phyloP scores from a whole-genome alignment of 2,113 vertebrate species.

The Etia nguti region DNA sequence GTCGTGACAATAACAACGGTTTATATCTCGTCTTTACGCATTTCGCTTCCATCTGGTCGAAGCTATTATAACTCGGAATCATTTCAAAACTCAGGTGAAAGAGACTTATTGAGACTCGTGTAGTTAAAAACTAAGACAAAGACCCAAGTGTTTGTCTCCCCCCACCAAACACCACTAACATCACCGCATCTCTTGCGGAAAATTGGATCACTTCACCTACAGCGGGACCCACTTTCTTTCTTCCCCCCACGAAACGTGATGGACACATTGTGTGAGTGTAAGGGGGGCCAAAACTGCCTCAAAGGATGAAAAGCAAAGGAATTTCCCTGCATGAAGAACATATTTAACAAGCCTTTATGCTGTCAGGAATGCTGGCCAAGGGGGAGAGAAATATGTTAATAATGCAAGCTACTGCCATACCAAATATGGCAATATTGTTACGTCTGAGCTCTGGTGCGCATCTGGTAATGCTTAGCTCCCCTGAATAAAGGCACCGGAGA shows the following conservation, averaged over 20 bases:
- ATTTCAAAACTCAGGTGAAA: slow-evolving; percentile 51
- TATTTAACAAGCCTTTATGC: slow-evolving; percentile 95
- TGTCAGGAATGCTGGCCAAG: slow-evolving; percentile 94
- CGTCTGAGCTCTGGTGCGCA: slow-evolving; percentile 91
- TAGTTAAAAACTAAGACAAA: slow-evolving; percentile 7
- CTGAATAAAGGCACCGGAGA: slow-evolving; percentile 78
- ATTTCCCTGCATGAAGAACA: slow-evolving; percentile 92
- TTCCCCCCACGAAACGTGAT: slow-evolving; percentile 70
- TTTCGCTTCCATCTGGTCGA: slow-evolving; percentile 4
- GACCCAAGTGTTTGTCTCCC: slow-evolving; percentile 38
- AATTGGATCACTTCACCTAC: slow-evolving; percentile 71
- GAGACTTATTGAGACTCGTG: slow-evolving; percentile 69
- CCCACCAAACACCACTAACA: slow-evolving; percentile 40
- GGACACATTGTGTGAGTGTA: slow-evolving; percentile 83
- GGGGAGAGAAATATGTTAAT: slow-evolving; percentile 95
- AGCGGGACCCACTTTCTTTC: slow-evolving; percentile 51
- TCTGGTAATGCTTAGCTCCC: slow-evolving; percentile 90
- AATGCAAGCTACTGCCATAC: slow-evolving; percentile 97
- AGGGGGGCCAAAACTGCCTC: slow-evolving; percentile 37
- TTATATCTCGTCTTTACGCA: slow-evolving; percentile 34
- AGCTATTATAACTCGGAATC: slow-evolving; percentile 54
- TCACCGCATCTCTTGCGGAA: slow-evolving; percentile 69
- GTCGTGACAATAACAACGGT: background rate
- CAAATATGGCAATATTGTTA: slow-evolving; percentile 99
- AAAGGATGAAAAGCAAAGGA: slow-evolving; percentile 87